These are phyloP conservation scores for Zoanthus solanderi DNA, from an alignment of 92 coral and sea anemone species.

Conservation along the genomic window DNA sequence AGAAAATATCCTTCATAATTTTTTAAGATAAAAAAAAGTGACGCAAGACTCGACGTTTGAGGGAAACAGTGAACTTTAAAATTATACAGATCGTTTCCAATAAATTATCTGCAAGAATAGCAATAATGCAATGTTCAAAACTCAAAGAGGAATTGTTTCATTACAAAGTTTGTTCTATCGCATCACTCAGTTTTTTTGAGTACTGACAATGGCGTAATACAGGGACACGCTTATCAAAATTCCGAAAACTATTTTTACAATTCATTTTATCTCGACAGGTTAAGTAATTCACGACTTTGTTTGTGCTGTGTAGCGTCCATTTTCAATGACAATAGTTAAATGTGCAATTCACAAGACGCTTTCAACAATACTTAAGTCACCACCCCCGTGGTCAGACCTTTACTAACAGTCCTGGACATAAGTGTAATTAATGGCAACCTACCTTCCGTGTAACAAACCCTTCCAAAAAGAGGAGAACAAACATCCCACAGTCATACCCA, in stretches of 20 bases:
- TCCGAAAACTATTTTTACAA: background rate
- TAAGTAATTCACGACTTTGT: background rate
- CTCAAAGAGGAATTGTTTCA: background rate
- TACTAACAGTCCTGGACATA: background rate
- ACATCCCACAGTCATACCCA: slow-evolving; percentile 54
- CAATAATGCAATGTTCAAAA: background rate
- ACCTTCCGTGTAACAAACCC: slow-evolving; percentile 54
- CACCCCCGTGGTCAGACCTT: background rate
- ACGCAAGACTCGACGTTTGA: no score
- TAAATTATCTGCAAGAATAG: background rate
- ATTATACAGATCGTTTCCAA: background rate
- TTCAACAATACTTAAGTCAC: background rate
- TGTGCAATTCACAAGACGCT: background rate
- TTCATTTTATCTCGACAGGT: slow-evolving; percentile 1
- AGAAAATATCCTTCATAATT: no score
- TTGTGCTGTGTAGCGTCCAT: no score
- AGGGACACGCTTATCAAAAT: background rate
- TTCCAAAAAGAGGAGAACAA: slow-evolving; percentile 48
- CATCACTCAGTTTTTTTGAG: background rate
- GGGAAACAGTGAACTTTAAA: no score
- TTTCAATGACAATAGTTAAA: background rate
- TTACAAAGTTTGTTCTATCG: background rate
- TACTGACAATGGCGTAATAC: background rate
- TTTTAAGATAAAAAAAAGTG: no score
- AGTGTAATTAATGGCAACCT: background rate